Percentiles rank a stretch among this genome's conserved stretches.
phyloP scores from a whole-genome alignment of 2,113 vertebrate genomes.

The Oceanodroma tethys region DNA sequence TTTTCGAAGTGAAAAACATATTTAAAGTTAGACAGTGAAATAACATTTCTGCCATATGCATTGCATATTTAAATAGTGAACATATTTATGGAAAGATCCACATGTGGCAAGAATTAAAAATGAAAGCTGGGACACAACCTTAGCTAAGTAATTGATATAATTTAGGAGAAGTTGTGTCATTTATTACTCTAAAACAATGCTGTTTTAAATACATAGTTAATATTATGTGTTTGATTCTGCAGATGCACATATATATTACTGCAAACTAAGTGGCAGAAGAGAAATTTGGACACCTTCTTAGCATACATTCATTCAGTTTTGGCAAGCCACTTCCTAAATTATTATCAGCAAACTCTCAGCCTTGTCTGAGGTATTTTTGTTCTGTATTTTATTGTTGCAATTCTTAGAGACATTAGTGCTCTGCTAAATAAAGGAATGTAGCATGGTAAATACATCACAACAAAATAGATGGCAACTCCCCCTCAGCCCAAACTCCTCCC shows the following conservation, averaged over 20 bases:
- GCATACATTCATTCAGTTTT: neutral
- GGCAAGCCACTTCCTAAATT: neutral
- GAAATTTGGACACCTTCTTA: neutral
- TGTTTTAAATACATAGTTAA: neutral
- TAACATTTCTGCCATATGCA: neutral
- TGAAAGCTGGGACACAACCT: neutral
- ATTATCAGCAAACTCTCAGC: neutral
- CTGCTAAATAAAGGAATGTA: slow-evolving; percentile 79
- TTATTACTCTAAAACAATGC: neutral
- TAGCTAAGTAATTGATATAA: neutral
- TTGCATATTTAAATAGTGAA: neutral
- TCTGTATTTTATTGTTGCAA: slow-evolving; percentile 82
- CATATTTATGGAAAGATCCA: neutral
- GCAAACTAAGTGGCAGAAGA: neutral
- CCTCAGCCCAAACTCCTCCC: neutral
- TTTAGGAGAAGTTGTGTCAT: neutral
- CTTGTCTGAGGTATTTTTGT: slow-evolving; percentile 14
- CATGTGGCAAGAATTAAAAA: neutral
- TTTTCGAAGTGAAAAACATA: neutral
- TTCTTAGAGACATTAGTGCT: slow-evolving; percentile 84
- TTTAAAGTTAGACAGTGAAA: neutral
- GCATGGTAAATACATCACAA: slow-evolving; percentile 79
- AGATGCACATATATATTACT: neutral
- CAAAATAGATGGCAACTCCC: slow-evolving; percentile 71
- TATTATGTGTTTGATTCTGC: neutral